A percentile compares a stretch with the other conserved stretches of the same genome.
Evolutionary conservation across 2,797 vertebrate genomes (phyloP).

Genomic region (Typhlichthys eigenmanni): DNA sequence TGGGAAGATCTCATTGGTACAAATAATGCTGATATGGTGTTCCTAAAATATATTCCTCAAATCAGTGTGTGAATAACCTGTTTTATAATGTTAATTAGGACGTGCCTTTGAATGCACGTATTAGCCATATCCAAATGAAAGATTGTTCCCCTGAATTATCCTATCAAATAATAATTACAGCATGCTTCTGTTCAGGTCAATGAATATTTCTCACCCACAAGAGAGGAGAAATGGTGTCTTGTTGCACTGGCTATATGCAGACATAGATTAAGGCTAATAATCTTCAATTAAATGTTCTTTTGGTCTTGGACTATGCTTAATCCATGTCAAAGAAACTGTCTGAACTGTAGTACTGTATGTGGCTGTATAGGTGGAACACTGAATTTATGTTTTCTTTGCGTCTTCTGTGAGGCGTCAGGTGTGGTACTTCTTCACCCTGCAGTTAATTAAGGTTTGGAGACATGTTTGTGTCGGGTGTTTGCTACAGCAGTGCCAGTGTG

Average conservation of each 20-base stretch:
- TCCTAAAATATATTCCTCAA: constrained; percentile 52
- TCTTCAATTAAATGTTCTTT: no score
- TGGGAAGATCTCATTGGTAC: constrained; percentile 37
- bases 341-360: no score
- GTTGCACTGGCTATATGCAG: no score
- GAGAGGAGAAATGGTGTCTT: constrained; percentile 33
- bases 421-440: no score
- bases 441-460: neutral
- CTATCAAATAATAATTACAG: constrained; percentile 51
- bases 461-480: constrained; percentile 16
- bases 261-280: no score
- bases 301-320: no score
- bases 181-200: constrained; percentile 36
- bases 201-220: constrained; percentile 41
- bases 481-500: constrained; percentile 21
- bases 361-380: no score
- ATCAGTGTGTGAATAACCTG: constrained; percentile 31
- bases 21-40: constrained; percentile 56
- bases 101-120: constrained; percentile 12
- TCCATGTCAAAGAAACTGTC: no score
- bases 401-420: no score
- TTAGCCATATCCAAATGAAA: constrained; percentile 39
- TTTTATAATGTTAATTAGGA: constrained; percentile 15
- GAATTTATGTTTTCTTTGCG: no score
- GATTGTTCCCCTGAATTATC: constrained; percentile 32